These are phyloP conservation scores for Pentalonia nigronervosa DNA, from an alignment of 1,140 invertebrate genomes.

Conservation along the genomic window DNA sequence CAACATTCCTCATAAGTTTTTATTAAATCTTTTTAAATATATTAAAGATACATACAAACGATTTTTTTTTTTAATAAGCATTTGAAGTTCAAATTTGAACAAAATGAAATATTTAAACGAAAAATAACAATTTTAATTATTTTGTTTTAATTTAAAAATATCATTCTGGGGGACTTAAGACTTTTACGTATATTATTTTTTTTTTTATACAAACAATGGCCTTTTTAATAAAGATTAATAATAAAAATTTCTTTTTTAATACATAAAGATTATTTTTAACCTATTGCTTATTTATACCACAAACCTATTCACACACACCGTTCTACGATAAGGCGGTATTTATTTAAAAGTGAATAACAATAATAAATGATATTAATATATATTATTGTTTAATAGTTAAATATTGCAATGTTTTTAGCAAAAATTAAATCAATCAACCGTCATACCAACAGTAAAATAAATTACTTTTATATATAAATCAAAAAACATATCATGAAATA, in stretches of 20 bases:
- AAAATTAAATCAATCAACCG: too few species aligned
- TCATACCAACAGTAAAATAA: too few species aligned
- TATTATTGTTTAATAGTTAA: too few species aligned
- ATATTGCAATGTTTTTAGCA: too few species aligned
- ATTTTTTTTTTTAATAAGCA: background rate
- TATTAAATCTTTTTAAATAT: background rate
- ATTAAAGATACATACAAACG: background rate
- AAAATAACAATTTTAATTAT: background rate
- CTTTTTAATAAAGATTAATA: background rate
- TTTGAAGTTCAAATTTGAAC: too few species aligned
- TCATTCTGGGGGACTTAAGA: background rate
- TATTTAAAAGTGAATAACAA: too few species aligned
- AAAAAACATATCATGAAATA: too few species aligned
- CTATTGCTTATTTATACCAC: background rate
- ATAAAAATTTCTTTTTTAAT: too few species aligned
- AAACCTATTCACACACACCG: background rate
- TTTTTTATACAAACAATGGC: background rate
- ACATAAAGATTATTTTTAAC: background rate
- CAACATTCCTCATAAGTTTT: background rate
- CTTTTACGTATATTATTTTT: background rate
- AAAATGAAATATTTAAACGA: background rate
- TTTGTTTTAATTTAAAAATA: background rate
- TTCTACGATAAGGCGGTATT: background rate
- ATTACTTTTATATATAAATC: too few species aligned
- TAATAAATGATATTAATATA: too few species aligned